Evolutionary conservation across 1,140 invertebrate genomes (phyloP), one percentile per base, ranked within the genome.

Genomic region (Nautilus pompilius): DNA sequence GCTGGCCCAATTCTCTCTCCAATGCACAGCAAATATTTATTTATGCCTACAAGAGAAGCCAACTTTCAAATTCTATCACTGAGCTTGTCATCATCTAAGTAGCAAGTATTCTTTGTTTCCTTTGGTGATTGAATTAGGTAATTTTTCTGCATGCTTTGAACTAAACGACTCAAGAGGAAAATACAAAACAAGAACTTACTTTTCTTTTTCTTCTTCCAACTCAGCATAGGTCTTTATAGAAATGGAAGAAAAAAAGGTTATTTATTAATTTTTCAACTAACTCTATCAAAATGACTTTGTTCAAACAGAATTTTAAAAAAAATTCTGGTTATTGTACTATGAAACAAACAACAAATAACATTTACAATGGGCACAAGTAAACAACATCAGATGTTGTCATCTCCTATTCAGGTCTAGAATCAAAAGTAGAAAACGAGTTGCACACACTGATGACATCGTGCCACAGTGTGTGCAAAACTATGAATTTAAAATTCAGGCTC

Each of bases 151-250:
- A 13, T 62, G 6, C 24, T 8, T 13, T 13, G 6, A 17, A 20
- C 36, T 26, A n/a, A 46, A 63, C 5, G 48, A 32, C 41, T 29
- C 30, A 28, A 28, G 15, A 29, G 33, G 8, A 5, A n/a, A 3
- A 46, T 15, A 15, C 20, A 34, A 34, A 13, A 36, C 5, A 53
- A 54, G 22, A 36, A 57, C 69, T 59, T 61, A 74, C 74, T 66
- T 71, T 55, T 66, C 60, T 56, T 68, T 68, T 34, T 71, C 69
- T 17, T 68, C 67, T 45, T 68, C 69, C 29, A 64, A 57, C 29
- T 66, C 62, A 29, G 62, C 67, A 63, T 57, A 72, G 6, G 49
- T 28, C 49, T n/a, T n/a, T n/a, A n/a, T n/a, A n/a, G n/a, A n/a
- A n/a, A n/a, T n/a, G n/a, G n/a, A n/a, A n/a, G n/a, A n/a, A n/a